phyloP scores from a whole-genome alignment of 2,888 invertebrate species.

The Microplitis manilae region DNA sequence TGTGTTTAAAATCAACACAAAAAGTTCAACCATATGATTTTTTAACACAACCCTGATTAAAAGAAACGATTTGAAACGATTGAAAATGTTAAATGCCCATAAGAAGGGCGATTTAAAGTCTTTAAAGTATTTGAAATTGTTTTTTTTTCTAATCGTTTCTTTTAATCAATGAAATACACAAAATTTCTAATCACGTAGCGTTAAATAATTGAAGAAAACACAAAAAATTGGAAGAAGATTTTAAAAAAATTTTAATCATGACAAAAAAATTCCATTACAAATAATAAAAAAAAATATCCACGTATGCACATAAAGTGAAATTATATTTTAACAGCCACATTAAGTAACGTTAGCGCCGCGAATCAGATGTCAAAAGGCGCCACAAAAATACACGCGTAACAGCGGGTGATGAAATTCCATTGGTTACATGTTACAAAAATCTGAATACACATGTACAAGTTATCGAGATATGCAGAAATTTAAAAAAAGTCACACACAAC shows the following conservation, averaged over 20 bases:
- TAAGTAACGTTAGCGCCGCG: slow-evolving; percentile 29
- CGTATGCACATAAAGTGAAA: neutral
- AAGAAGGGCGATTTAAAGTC: no score
- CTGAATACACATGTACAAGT: neutral
- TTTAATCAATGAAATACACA: no score
- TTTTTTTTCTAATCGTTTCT: no score
- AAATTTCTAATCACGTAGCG: no score
- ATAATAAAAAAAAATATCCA: neutral
- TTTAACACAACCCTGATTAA: no score
- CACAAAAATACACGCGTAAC: slow-evolving; percentile 38
- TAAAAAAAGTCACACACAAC: neutral
- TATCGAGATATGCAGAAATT: no score
- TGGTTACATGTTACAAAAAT: slow-evolving; percentile 19
- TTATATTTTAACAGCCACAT: slow-evolving; percentile 24
- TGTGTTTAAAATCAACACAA: no score
- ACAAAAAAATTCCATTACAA: slow-evolving; percentile 18
- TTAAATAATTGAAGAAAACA: neutral
- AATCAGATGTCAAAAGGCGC: slow-evolving; percentile 28
- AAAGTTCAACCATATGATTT: no score
- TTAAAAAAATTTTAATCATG: neutral
- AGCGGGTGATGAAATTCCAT: slow-evolving; percentile 35
- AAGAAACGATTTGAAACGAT: no score
- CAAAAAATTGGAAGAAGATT: neutral
- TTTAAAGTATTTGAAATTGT: no score
- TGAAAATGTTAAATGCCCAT: no score